These are phyloP conservation scores for Notoglanidium macrostoma DNA, from an alignment of 2,797 vertebrate genomes.

Conservation along the genomic window DNA sequence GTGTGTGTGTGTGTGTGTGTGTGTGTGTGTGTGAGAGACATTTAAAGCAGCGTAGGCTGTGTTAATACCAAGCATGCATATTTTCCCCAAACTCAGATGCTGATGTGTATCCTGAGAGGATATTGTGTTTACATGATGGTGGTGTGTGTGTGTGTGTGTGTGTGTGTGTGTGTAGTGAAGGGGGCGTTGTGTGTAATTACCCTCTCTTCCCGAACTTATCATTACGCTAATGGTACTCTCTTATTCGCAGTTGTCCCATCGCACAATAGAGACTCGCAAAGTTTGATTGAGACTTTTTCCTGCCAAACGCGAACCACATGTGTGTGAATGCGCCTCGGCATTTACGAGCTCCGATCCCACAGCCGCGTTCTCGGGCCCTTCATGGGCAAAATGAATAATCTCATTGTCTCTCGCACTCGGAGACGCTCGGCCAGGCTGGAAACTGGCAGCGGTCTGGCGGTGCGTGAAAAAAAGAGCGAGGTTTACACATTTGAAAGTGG, in stretches of 20 bases:
- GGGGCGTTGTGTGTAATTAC: constrained; percentile 72
- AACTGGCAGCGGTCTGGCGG: constrained; percentile 12
- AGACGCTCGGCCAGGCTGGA: constrained; percentile 49
- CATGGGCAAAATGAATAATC: constrained; percentile 72
- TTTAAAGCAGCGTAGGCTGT: background rate
- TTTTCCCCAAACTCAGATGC: constrained; percentile 23
- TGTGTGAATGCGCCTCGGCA: constrained; percentile 67
- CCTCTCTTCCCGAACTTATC: constrained; percentile 72
- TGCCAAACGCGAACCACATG: constrained; percentile 80
- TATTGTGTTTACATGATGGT: constrained; percentile 52
- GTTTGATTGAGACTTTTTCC: constrained; percentile 79
- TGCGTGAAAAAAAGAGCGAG: background rate
- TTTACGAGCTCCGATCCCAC: constrained; percentile 71
- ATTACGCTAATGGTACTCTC: constrained; percentile 76
- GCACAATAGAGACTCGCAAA: constrained; percentile 73
- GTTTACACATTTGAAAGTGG: background rate
- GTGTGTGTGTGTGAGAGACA: background rate
- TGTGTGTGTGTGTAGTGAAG: constrained; percentile 54
- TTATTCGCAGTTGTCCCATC: constrained; percentile 76
- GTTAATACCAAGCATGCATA: constrained; percentile 1
- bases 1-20: background rate
- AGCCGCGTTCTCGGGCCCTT: constrained; percentile 68
- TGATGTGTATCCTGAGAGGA: constrained; percentile 28
- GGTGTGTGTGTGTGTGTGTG: constrained; percentile 8
- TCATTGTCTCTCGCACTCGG: constrained; percentile 74